phyloP scores from a whole-genome alignment of 2,113 vertebrate species.

The Tor tambroides region DNA sequence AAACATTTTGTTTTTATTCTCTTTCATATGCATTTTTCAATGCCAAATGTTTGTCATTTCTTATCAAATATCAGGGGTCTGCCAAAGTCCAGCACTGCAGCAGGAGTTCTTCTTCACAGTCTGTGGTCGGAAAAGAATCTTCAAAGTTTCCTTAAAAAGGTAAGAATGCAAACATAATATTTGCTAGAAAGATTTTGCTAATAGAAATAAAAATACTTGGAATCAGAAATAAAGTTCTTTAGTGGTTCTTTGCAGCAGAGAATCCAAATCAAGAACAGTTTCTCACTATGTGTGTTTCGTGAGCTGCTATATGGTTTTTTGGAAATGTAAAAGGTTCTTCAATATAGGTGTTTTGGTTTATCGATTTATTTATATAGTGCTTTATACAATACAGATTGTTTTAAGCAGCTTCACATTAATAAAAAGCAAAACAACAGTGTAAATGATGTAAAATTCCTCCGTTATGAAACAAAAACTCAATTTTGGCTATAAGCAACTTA shows the following conservation, averaged over 20 bases:
- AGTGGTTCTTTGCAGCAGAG: neutral
- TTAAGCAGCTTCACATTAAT: too few species aligned
- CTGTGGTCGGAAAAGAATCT: conserved; percentile 91
- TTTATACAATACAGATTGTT: too few species aligned
- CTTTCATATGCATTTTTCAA: neutral
- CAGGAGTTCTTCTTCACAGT: conserved; percentile 84
- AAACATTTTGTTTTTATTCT: too few species aligned
- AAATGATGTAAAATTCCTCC: too few species aligned
- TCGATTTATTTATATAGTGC: too few species aligned
- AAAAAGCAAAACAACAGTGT: too few species aligned
- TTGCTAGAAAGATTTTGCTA: neutral
- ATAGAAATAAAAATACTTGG: neutral
- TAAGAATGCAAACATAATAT: conserved; percentile 57
- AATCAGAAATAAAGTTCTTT: neutral
- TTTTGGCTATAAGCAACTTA: too few species aligned
- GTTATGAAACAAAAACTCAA: too few species aligned
- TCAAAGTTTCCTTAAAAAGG: conserved; percentile 88
- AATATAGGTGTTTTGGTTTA: neutral
- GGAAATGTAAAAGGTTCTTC: neutral
- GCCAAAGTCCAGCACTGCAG: conserved; percentile 85
- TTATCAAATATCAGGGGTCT: conserved; percentile 57
- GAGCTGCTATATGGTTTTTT: too few species aligned
- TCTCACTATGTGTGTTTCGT: neutral
- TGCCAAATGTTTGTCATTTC: neutral
- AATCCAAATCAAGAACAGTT: neutral